Evolutionary conservation across 2,888 invertebrate genomes (phyloP).

Genomic region (Meghimatium bilineatum): DNA sequence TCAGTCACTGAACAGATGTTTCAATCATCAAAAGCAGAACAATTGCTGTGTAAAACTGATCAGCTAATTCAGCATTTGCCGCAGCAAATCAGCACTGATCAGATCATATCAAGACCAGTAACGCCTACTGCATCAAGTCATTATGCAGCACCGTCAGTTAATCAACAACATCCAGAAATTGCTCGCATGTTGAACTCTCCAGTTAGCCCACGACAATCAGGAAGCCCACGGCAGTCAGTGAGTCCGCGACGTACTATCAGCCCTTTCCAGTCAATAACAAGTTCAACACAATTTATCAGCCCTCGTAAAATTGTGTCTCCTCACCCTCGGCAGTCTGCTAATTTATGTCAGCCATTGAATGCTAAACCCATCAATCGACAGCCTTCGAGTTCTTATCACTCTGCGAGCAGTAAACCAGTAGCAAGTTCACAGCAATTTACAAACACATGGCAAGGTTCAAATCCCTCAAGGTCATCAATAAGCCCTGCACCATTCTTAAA

Average conservation of each 20-base stretch:
- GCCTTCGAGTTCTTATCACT: neutral
- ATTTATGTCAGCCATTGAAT: neutral
- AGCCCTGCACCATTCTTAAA: constrained; percentile 8
- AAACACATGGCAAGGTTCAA: constrained; percentile 1
- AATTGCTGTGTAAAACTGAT: constrained; percentile 7
- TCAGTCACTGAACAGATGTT: constrained; percentile 15
- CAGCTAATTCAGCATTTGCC: neutral
- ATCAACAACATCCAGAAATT: constrained; percentile 45
- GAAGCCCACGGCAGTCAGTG: constrained; percentile 34
- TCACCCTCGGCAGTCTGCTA: constrained; percentile 21
- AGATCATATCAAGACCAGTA: neutral
- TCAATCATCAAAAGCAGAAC: neutral
- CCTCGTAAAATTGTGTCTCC: constrained; percentile 16
- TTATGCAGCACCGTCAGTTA: constrained; percentile 9
- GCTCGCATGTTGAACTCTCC: constrained; percentile 41
- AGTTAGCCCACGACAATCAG: constrained; percentile 39
- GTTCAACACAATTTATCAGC: constrained; percentile 18
- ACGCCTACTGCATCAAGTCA: constrained; percentile 3
- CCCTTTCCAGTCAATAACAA: neutral
- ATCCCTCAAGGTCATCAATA: constrained; percentile 6
- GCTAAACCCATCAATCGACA: neutral
- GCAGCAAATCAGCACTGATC: constrained; percentile 9
- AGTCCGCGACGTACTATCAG: constrained; percentile 30
- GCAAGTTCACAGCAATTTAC: neutral
- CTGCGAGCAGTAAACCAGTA: neutral